Percentiles rank a stretch among this genome's conserved stretches.
Conservation (phyloP, 2,888 invertebrate genomes). For the Cephonodes hylas region DNA sequence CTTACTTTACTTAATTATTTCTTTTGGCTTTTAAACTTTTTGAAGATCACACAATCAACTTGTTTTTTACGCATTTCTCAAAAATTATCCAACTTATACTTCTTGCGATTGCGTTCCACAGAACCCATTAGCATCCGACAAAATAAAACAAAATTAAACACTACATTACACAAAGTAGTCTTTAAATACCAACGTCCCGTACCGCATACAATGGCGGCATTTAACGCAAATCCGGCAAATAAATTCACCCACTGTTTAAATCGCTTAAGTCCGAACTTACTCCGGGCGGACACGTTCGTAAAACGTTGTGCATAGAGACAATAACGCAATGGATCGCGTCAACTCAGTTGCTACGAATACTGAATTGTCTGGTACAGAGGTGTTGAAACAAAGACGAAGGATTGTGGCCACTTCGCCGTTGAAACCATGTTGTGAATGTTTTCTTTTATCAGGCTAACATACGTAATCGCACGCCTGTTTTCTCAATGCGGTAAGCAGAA, state of each 20-base stretch:
- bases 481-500: too few species aligned
- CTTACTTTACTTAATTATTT: too few species aligned
- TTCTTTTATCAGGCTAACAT: too few species aligned
- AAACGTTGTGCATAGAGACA: not conserved
- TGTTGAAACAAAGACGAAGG: too few species aligned
- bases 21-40: too few species aligned
- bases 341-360: not conserved
- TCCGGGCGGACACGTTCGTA: slow-evolving; percentile 19
- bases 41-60: too few species aligned
- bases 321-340: not conserved
- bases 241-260: slow-evolving; percentile 22
- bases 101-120: not conserved
- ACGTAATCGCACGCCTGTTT: too few species aligned
- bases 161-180: not conserved
- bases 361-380: too few species aligned
- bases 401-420: too few species aligned
- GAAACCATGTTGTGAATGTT: too few species aligned
- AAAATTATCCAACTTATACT: too few species aligned
- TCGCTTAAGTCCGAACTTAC: slow-evolving; percentile 29
- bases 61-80: too few species aligned
- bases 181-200: not conserved
- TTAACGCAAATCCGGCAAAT: slow-evolving; percentile 17
- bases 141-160: not conserved
- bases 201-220: slow-evolving; percentile 2
- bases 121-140: not conserved